These are phyloP conservation scores for Drosophila mercatorum DNA, from an alignment of 2,888 invertebrate species.

Conservation along the genomic window DNA sequence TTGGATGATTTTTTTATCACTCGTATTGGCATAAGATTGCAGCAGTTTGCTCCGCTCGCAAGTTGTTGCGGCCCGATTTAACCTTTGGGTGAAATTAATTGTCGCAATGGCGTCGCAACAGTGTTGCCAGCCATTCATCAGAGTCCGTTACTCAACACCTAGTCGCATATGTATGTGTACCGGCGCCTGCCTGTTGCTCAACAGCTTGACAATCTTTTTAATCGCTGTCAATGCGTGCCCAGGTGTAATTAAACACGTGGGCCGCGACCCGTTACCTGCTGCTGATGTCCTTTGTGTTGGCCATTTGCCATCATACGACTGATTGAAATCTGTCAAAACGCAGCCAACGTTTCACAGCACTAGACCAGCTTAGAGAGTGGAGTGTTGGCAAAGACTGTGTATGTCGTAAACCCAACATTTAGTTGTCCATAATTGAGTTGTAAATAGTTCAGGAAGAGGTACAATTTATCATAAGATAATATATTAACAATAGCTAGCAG, in stretches of 20 bases:
- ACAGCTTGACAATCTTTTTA: slow-evolving; percentile 61
- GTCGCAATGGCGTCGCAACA: slow-evolving; percentile 54
- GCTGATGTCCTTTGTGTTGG: slow-evolving; percentile 5
- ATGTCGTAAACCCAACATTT: slow-evolving; percentile 24
- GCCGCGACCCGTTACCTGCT: slow-evolving; percentile 15
- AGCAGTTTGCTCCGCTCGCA: slow-evolving; percentile 4
- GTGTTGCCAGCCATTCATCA: slow-evolving; percentile 42
- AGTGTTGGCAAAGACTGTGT: slow-evolving; percentile 10
- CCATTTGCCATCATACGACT: slow-evolving; percentile 43
- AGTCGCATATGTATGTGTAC: neutral
- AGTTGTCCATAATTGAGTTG: slow-evolving; percentile 40
- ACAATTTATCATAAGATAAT: neutral
- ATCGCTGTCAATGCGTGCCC: slow-evolving; percentile 70
- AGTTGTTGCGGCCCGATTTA: slow-evolving; percentile 26
- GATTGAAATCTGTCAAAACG: slow-evolving; percentile 78
- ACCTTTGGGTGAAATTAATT: slow-evolving; percentile 47
- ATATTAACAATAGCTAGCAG: neutral
- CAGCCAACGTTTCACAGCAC: slow-evolving; percentile 29
- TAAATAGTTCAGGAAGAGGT: slow-evolving; percentile 8
- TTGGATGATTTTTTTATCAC: slow-evolving; percentile 4
- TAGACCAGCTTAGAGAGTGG: slow-evolving; percentile 10
- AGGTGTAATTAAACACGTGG: slow-evolving; percentile 72
- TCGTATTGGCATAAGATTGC: slow-evolving; percentile 38
- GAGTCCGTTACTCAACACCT: slow-evolving; percentile 4
- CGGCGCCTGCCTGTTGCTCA: slow-evolving; percentile 39